A percentile compares a stretch with the other conserved stretches of the same genome.
phyloP scores from a whole-genome alignment of 2,113 vertebrate species.

The Cyprinus carpio region DNA sequence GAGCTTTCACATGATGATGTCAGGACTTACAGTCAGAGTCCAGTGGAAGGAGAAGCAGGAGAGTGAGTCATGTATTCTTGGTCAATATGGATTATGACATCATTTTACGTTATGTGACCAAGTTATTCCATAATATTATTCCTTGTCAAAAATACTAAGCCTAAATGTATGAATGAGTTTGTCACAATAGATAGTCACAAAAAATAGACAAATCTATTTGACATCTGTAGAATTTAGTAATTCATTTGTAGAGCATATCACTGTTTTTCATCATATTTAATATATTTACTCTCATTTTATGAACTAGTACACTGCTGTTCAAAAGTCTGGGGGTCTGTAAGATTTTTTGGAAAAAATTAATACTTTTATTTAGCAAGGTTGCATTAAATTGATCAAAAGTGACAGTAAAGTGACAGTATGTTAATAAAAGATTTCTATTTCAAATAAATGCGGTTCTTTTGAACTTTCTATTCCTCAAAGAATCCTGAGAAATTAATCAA shows the following conservation, averaged over 20 bases:
- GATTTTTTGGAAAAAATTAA: too few species aligned
- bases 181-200: not conserved
- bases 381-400: too few species aligned
- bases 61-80: not conserved
- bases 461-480: too few species aligned
- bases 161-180: not conserved
- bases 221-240: not conserved
- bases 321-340: not conserved
- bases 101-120: not conserved
- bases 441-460: too few species aligned
- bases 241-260: not conserved
- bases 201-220: not conserved
- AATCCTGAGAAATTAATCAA: too few species aligned
- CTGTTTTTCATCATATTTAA: not conserved
- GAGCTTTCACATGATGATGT: slow-evolving; percentile 15
- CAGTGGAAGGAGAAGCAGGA: slow-evolving; percentile 3
- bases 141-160: not conserved
- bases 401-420: too few species aligned
- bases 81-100: not conserved
- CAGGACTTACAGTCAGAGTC: slow-evolving; percentile 1
- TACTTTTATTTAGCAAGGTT: too few species aligned
- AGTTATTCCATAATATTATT: not conserved
- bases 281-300: not conserved
- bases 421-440: too few species aligned
- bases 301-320: not conserved